Base-by-base conservation (phyloP, 92 coral and sea anemone species). In the Parazoanthus darwini region DNA sequence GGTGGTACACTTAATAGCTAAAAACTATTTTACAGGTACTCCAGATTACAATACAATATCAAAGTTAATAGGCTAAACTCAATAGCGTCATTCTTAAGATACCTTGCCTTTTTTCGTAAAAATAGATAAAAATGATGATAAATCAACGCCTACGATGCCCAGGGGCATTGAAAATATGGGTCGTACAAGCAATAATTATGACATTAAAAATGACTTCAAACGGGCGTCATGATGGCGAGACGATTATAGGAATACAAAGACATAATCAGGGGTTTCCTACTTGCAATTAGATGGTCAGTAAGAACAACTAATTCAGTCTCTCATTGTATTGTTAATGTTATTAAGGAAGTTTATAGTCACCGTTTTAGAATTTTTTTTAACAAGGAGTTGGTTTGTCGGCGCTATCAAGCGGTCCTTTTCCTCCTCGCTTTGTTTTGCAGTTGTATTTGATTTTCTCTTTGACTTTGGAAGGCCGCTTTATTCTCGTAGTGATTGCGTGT, bases 351-450 rank as follows among this genome's bases (percentile, higher is more conserved):
- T 63, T 74, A 37, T 74, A 35, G 10, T 36, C 0, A 13, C 26
- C 37, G 46, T 14, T 74, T 35, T 74, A 74, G 78, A 74, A 14
- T 74, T 33, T 37, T 5, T 7, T 74, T 29, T 15, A 35, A 29
- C 20, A 22, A 74, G 39, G 37, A 36, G 46, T 48, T 1, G 35
- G 14, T 63, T 20, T 63, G 25, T 63, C 70, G n/a, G 8, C 23
- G 23, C 16, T 20, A 3, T 15, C 8, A 78, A 43, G 1, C 7
- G 0, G 22, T n/a, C 6, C 3, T 78, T 78, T 78, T 25, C n/a
- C 82, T 78, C 22, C 25, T 78, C 82, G 82, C 66, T 23, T 46
- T 78, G 35, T 78, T 78, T 46, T 16, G 77, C n/a, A 63, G 22
- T 63, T 63, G 70, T 63, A 63, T 63, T 8, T 63, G 70, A 20